Evolutionary conservation across 2,797 vertebrate genomes (phyloP).

Genomic region (Cynopterus sphinx): DNA sequence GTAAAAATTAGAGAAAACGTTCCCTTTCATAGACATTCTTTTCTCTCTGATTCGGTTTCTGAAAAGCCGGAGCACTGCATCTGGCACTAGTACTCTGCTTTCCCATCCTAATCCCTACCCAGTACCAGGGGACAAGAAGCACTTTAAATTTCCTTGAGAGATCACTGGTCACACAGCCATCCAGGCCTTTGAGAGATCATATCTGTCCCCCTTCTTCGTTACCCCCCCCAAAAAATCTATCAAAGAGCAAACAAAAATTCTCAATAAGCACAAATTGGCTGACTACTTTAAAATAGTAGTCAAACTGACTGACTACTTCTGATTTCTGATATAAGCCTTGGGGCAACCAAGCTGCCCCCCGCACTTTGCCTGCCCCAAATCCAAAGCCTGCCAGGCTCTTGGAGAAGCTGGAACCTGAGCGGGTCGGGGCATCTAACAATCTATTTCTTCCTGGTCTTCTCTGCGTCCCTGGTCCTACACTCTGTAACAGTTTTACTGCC

Average conservation of each 20-base stretch:
- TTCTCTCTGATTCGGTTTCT: neutral
- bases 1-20: neutral
- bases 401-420: neutral
- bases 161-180: neutral
- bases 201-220: neutral
- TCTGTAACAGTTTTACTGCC: neutral
- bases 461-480: neutral
- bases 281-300: conserved; percentile 2
- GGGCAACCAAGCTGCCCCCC: neutral
- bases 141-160: neutral
- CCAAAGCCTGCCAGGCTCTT: fast-evolving
- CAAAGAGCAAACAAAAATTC: conserved; percentile 54
- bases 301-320: neutral
- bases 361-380: neutral
- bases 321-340: neutral
- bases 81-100: neutral
- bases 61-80: neutral
- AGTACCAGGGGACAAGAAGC: neutral
- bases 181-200: neutral
- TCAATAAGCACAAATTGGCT: neutral
- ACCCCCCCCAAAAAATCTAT: neutral
- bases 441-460: neutral
- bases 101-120: neutral
- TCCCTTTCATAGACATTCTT: neutral
- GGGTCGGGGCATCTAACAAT: fast-evolving